Evolutionary conservation across 1,140 invertebrate genomes (phyloP).

Genomic region (Aporrectodea caliginosa): DNA sequence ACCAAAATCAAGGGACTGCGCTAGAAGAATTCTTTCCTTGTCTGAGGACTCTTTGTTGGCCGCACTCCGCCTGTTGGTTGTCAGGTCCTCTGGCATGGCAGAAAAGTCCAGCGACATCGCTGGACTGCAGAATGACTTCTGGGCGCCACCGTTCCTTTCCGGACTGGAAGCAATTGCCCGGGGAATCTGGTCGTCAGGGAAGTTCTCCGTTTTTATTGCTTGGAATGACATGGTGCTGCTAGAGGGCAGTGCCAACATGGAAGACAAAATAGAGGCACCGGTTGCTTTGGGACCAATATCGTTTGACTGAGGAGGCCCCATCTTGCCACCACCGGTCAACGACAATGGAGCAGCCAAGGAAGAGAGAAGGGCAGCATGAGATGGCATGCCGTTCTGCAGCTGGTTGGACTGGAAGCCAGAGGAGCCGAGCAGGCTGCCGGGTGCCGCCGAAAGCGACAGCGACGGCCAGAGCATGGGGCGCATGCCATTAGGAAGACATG

Average conservation of each 20-base stretch:
- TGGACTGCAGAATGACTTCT: background rate
- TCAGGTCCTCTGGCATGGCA: slow-evolving; percentile 13
- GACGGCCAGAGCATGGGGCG: background rate
- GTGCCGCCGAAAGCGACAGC: too few relatives aligned
- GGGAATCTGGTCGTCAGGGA: background rate
- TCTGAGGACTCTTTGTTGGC: slow-evolving; percentile 37
- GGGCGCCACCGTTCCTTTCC: background rate
- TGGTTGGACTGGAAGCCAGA: background rate
- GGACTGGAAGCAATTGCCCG: background rate
- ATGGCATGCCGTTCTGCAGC: slow-evolving; percentile 1
- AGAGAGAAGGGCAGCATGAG: background rate
- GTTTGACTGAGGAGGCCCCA: background rate
- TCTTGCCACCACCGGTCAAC: background rate
- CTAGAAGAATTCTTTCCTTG: too few relatives aligned
- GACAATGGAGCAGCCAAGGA: background rate
- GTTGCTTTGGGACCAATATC: background rate
- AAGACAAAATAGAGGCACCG: slow-evolving; percentile 35
- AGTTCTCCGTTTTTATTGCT: slow-evolving; percentile 11
- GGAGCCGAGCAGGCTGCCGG: slow-evolving; percentile 8
- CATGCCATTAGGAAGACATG: background rate
- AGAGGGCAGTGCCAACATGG: slow-evolving; percentile 33
- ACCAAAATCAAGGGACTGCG: too few relatives aligned
- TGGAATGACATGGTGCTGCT: slow-evolving; percentile 28
- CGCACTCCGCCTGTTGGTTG: slow-evolving; percentile 27
- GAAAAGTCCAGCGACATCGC: background rate